Base-by-base conservation (phyloP, 2,113 vertebrate species). In the Axis porcinus region DNA sequence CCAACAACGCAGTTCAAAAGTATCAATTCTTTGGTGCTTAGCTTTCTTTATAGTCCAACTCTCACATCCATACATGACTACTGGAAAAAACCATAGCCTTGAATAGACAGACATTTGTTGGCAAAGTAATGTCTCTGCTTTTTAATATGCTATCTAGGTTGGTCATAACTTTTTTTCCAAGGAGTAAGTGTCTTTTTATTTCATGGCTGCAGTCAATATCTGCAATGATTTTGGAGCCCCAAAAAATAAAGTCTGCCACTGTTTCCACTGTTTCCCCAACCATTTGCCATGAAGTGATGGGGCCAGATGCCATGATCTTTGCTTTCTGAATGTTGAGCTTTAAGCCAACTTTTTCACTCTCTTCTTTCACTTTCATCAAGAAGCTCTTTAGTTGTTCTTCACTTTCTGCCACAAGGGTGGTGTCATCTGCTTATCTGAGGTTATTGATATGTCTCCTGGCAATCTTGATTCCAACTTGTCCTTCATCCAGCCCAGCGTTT, bases 401-500 rank as follows among this genome's bases (percentile, higher is more conserved):
- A 67, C 4, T 67, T 21, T 70, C 64, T 70, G 64, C n/a, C n/a
- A 11, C 5, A 70, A 70, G 17, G 17, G 64, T 21, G 17, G 2
- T 70, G n/a, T 36, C 9, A 70, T 23, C n/a, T 36, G 64, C 10
- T 70, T 23, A 36, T 70, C 64, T 36, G 64, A 36, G n/a, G 4
- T 70, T 21, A 11, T 70, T 36, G 64, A 36, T 70, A 23, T 70
- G 2, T 36, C 19, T 21, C 17, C 9, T 19, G 23, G n/a, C n/a
- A 70, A 36, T 70, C n/a, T 70, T 70, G 17, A 70, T 36, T 70
- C n/a, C 4, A 36, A 2, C n/a, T 36, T 70, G 17, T 21, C 9
- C 9, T 36, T 70, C 9, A 2, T 11, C 9, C 64, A 70, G 17
- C 4, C 4, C 17, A 70, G 4, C 0, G 0, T 70, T 36, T 36